Base-by-base conservation (phyloP, 2,113 vertebrate species). In the Equus przewalskii region DNA sequence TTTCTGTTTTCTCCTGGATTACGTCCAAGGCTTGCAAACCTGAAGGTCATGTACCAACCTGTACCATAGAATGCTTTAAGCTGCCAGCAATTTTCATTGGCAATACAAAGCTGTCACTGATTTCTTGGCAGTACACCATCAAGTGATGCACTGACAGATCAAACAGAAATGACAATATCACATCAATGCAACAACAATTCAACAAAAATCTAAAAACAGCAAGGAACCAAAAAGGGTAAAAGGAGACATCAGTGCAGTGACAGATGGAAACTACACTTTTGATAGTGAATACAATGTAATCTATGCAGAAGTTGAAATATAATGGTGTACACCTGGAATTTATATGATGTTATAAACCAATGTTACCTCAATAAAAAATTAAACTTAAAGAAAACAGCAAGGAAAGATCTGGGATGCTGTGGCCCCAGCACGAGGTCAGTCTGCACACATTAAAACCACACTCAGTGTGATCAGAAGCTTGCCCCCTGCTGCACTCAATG, bases 21-120 rank as follows among this genome's bases (percentile, higher is more conserved):
- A 89, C 65, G 85, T 65, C 85, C 93, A 98, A 95, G 78, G 58
- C 54, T 97, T 97, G 36, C 82, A 97, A 94, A 95, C 75, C 51
- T 75, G 94, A 94, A 96, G 92, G 96, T 97, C 97, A 96, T 90
- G 95, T 82, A 91, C 72, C 87, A 95, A 96, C 89, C 78, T 94
- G 96, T 70, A 81, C 46, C 64, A 94, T 8, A 85, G 69, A 95
- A 91, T 19, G 44, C 75, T 67, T 58, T 64, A 65, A 36, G 65
- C 72, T 92, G 80, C 89, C 95, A 90, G 81, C 81, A 95, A 94
- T 72, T 58, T 80, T 82, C 89, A 96, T 0, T 93, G 89, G 89
- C 82, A 96, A 70, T 51, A 58, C 56, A 90, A 80, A 87, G 83
- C 56, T 92, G 83, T 85, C 89, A 94, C 0, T 95, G 92, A 81